Evolutionary conservation across 2,113 vertebrate genomes (phyloP).

Genomic region (Euleptes europaea): DNA sequence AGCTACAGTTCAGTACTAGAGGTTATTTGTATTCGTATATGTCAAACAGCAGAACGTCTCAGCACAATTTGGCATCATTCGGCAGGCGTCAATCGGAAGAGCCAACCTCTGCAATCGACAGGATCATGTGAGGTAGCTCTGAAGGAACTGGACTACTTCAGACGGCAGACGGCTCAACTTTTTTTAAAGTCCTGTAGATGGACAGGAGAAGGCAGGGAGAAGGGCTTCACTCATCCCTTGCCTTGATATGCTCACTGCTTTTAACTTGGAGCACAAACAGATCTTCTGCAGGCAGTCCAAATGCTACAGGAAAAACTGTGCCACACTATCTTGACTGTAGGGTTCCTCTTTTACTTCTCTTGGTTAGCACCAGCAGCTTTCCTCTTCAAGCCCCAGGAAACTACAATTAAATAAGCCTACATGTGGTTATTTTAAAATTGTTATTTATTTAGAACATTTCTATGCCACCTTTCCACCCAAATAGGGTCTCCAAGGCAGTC

Average conservation of each 20-base stretch:
- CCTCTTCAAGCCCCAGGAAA: background rate
- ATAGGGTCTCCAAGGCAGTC: background rate
- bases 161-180: background rate
- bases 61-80: background rate
- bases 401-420: background rate
- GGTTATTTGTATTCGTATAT: background rate
- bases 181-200: background rate
- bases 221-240: background rate
- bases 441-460: too few relatives aligned
- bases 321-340: background rate
- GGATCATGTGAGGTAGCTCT: background rate
- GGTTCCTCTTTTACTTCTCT: background rate
- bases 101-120: background rate
- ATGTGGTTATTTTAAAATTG: too few relatives aligned
- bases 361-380: background rate
- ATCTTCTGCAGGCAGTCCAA: background rate
- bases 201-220: too few relatives aligned
- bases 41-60: too few relatives aligned
- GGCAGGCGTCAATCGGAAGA: background rate
- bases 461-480: too few relatives aligned
- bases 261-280: background rate
- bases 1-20: background rate
- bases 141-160: background rate
- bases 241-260: background rate
- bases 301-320: background rate